These are phyloP conservation scores for Calliopsis andreniformis DNA, from an alignment of 1,140 invertebrate genomes.

Conservation along the genomic window DNA sequence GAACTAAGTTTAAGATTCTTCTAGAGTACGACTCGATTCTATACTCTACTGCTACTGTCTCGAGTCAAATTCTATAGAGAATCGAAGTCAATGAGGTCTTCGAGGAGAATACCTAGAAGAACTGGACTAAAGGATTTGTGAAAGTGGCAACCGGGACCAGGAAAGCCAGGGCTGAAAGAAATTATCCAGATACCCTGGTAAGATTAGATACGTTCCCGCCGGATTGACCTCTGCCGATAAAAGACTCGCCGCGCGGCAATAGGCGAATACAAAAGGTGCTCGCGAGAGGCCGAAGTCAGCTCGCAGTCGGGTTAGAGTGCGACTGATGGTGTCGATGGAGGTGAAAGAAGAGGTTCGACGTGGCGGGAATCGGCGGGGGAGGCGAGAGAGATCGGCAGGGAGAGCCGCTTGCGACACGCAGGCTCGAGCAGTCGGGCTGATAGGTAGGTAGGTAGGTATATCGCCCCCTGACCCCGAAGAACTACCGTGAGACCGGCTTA, in stretches of 20 bases:
- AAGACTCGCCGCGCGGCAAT: slow-evolving; percentile 32
- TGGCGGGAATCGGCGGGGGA: slow-evolving; percentile 15
- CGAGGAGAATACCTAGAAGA: too few relatives aligned
- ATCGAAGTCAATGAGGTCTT: too few relatives aligned
- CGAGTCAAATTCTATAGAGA: too few relatives aligned
- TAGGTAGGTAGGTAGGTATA: slow-evolving; percentile 72
- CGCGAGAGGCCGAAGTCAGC: slow-evolving; percentile 26
- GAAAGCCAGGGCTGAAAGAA: slow-evolving; percentile 35
- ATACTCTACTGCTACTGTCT: too few relatives aligned
- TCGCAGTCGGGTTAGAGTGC: slow-evolving; percentile 59
- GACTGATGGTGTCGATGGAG: slow-evolving; percentile 51
- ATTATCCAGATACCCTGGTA: slow-evolving; percentile 50
- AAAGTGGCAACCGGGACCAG: slow-evolving; percentile 36
- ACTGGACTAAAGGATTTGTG: slow-evolving; percentile 25
- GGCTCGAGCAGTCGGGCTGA: slow-evolving; percentile 52
- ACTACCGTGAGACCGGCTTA: slow-evolving; percentile 79
- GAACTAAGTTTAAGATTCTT: too few relatives aligned
- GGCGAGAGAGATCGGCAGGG: slow-evolving; percentile 28
- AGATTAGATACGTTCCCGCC: slow-evolving; percentile 48
- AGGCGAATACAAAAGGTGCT: slow-evolving; percentile 48
- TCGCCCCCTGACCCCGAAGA: slow-evolving; percentile 77
- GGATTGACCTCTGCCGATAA: slow-evolving; percentile 44
- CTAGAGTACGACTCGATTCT: too few relatives aligned
- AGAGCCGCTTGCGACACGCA: slow-evolving; percentile 71
- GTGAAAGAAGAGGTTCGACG: slow-evolving; percentile 58